phyloP scores from a whole-genome alignment of 2,797 vertebrate genomes.

The Pachyuromys duprasi region DNA sequence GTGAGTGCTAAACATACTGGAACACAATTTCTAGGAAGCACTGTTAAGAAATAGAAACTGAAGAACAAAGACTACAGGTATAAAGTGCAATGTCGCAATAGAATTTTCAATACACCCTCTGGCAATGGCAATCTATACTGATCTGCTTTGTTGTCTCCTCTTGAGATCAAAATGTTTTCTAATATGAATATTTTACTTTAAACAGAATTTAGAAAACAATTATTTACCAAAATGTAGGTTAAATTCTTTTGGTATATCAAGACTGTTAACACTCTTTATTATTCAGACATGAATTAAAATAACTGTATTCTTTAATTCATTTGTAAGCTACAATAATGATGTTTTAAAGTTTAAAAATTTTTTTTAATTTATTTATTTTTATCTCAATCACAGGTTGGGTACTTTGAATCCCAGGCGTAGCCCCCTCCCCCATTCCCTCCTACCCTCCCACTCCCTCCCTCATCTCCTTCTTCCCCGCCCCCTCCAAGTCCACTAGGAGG shows the following conservation, averaged over 20 bases:
- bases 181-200: slow-evolving; percentile 41
- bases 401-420: too few relatives aligned
- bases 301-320: slow-evolving; percentile 54
- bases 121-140: not conserved
- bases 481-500: too few relatives aligned
- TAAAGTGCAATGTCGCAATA: not conserved
- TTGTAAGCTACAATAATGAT: slow-evolving; percentile 9
- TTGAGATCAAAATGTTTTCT: slow-evolving; percentile 3
- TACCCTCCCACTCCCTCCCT: too few relatives aligned
- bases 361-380: too few relatives aligned
- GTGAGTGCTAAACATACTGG: not conserved
- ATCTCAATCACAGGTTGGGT: too few relatives aligned
- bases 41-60: slow-evolving; percentile 41
- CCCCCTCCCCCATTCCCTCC: too few relatives aligned
- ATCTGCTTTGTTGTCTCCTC: slow-evolving; percentile 39
- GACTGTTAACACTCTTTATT: slow-evolving; percentile 24
- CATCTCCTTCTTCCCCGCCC: too few relatives aligned
- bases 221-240: slow-evolving; percentile 43
- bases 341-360: not conserved
- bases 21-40: not conserved
- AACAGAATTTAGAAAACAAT: slow-evolving; percentile 39
- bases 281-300: slow-evolving; percentile 51
- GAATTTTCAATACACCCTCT: not conserved
- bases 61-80: not conserved
- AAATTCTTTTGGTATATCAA: slow-evolving; percentile 51